Evolutionary conservation across 2,888 invertebrate species (phyloP), one percentile per base, ranked within the genome.

Genomic region (Harpalus rufipes): DNA sequence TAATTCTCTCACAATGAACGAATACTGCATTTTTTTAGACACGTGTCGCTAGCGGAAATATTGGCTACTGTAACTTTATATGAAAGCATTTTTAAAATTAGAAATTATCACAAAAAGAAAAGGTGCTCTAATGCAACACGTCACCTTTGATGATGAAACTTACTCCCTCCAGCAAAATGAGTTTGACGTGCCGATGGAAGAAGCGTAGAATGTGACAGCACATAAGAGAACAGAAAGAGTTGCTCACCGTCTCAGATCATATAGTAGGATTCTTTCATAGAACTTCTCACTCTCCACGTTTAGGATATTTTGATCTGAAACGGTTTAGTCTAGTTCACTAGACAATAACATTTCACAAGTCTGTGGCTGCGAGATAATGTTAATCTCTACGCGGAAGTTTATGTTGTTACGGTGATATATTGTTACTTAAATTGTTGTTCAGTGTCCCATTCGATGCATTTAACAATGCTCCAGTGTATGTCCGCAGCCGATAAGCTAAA

Each of bases 301-400:
- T 86, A 85, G 85, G 84, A 86, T 85, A 86, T 86, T 86, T 85
- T 85, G 84, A 86, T 86, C 86, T 81, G 85, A 86, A 86, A 85
- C 83, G 84, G 86, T 85, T 86, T 86, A 86, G 85, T 86, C 59
- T 85, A 86, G 86, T 86, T 85, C 86, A 87, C 68, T 85, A 86
- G 86, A 83, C 86, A 86, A 86, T 85, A 80, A 80, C 80, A 58
- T 25, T 72, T 61, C 84, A 10, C 61, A 61, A 14, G 76, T 41
- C 65, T 65, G 68, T n/a, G 39, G 25, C 74, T 74, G 83, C n/a
- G 39, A 85, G 85, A 85, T 85, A 85, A 72, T 68, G 80, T 65
- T 85, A 85, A 85, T 85, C 85, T 85, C 39, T 14, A 21, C 16
- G 14, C 79, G 21, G 78, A 63, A 76, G 72, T 59, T 83, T 83